A percentile compares a stretch with the other conserved stretches of the same genome.
phyloP scores from a whole-genome alignment of 2,797 vertebrate species.

The Cephalopachus bancanus region DNA sequence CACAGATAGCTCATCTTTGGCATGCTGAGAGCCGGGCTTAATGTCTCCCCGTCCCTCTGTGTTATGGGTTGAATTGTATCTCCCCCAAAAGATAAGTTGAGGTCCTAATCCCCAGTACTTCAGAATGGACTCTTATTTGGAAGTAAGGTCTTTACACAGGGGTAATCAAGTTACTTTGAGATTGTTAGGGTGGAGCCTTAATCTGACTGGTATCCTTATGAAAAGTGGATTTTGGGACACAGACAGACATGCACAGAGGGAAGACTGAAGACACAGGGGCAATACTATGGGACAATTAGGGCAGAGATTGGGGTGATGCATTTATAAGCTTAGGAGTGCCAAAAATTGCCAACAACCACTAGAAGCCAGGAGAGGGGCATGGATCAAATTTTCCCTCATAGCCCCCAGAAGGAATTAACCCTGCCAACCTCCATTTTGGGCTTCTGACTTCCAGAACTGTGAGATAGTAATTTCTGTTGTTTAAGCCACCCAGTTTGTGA shows the following conservation, averaged over 20 bases:
- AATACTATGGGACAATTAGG: neutral
- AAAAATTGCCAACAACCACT: neutral
- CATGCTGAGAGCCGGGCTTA: neutral
- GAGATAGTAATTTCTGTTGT: neutral
- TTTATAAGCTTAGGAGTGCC: neutral
- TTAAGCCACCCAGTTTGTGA: neutral
- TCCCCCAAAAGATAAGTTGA: neutral
- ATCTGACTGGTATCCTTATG: neutral
- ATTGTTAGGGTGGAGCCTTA: neutral
- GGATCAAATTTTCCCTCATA: neutral
- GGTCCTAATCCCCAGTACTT: neutral
- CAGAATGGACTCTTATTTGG: neutral
- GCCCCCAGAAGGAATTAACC: neutral
- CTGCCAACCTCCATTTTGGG: neutral
- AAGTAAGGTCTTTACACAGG: neutral
- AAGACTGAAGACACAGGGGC: neutral
- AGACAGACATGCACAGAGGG: neutral
- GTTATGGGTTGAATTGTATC: neutral
- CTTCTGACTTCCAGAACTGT: neutral
- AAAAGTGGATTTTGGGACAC: neutral
- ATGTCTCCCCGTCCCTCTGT: neutral
- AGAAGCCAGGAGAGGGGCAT: neutral
- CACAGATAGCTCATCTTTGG: neutral
- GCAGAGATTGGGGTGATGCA: neutral
- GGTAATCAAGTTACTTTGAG: neutral